Percentiles rank a stretch among this genome's conserved stretches.
phyloP scores from a whole-genome alignment of 2,888 invertebrate species.

The Cephus runcator region DNA sequence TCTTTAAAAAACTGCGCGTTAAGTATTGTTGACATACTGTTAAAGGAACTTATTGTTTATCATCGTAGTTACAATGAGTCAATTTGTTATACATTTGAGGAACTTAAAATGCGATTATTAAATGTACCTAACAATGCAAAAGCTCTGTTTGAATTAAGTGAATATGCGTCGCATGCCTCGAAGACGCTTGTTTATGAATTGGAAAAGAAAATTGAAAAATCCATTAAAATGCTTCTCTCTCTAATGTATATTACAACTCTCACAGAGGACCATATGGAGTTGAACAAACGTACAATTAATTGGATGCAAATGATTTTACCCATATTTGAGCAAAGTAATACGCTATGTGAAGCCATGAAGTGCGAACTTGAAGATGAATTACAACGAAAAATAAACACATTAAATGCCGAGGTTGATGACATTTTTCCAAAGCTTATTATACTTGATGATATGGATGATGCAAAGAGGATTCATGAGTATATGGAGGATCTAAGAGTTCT shows the following conservation, averaged over 20 bases:
- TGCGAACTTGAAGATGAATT: constrained; percentile 69
- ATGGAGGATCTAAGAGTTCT: constrained; percentile 65
- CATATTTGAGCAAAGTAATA: constrained; percentile 68
- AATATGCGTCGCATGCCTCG: constrained; percentile 68
- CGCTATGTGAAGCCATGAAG: constrained; percentile 69
- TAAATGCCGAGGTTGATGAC: constrained; percentile 67
- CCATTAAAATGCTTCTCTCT: constrained; percentile 53
- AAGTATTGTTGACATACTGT: constrained; percentile 38
- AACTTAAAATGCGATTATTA: constrained; percentile 63
- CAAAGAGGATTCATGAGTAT: constrained; percentile 68
- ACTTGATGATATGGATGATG: constrained; percentile 69
- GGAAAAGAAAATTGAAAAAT: constrained; percentile 63
- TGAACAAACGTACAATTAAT: constrained; percentile 68
- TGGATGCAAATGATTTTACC: constrained; percentile 69
- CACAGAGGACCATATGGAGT: constrained; percentile 65
- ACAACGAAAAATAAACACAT: constrained; percentile 65
- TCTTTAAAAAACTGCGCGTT: constrained; percentile 40
- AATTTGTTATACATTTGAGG: constrained; percentile 66
- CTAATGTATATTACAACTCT: constrained; percentile 67
- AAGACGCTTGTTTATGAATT: constrained; percentile 65
- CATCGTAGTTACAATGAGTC: constrained; percentile 50
- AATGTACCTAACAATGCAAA: constrained; percentile 67
- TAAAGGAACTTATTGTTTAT: constrained; percentile 41
- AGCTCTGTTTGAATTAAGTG: constrained; percentile 68
- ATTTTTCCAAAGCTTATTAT: constrained; percentile 67